Evolutionary conservation across 2,113 vertebrate genomes (phyloP).

Genomic region (Mormyrus iriodes): DNA sequence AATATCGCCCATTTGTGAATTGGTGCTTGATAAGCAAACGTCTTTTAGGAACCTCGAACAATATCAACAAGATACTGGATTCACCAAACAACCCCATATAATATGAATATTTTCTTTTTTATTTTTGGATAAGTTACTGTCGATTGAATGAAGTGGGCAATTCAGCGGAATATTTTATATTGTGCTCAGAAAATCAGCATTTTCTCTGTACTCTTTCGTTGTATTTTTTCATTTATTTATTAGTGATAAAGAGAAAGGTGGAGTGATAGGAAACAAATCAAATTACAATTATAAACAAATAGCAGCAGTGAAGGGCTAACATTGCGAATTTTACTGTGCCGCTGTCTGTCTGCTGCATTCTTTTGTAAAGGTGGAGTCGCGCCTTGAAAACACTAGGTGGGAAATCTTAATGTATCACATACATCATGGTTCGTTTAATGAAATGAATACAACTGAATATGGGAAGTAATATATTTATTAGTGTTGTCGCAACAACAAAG

Average conservation of each 20-base stretch:
- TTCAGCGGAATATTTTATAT: neutral
- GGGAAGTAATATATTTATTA: conserved; percentile 12
- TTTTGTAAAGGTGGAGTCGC: neutral
- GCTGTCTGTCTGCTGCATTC: neutral
- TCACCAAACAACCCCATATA: neutral
- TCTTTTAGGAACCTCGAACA: neutral
- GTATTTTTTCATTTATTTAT: neutral
- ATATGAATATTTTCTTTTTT: neutral
- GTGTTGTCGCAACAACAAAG: conserved; percentile 66
- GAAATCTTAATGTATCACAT: neutral
- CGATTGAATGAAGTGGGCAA: neutral
- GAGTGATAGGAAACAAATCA: neutral
- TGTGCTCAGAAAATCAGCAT: neutral
- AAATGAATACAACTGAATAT: neutral
- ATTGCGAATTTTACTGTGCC: neutral
- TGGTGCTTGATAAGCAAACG: neutral
- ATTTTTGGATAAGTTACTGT: neutral
- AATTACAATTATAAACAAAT: neutral
- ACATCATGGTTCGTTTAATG: neutral
- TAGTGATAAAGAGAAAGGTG: neutral
- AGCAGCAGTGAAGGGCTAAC: neutral
- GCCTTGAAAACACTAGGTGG: neutral
- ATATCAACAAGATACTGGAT: neutral
- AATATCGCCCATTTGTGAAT: neutral
- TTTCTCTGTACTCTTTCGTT: neutral